phyloP scores from a whole-genome alignment of 2,113 vertebrate genomes.

The Aptenodytes patagonicus region DNA sequence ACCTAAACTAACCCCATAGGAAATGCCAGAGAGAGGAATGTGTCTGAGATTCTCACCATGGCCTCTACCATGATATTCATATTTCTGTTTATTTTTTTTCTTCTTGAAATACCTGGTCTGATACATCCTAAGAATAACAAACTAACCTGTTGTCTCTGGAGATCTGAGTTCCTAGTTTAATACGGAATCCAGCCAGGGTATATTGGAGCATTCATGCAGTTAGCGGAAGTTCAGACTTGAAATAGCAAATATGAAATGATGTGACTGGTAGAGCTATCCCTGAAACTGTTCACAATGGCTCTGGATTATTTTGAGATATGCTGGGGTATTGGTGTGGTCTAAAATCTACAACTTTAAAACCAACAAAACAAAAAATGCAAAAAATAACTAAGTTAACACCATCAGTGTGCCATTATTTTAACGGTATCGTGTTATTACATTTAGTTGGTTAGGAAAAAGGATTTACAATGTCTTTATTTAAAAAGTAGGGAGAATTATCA shows the following conservation, averaged over 20 bases:
- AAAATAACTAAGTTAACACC: not conserved
- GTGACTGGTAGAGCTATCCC: not conserved
- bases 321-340: not conserved
- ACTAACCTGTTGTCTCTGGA: not conserved
- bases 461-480: not conserved
- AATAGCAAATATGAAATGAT: not conserved
- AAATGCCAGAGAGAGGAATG: not conserved
- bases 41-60: not conserved
- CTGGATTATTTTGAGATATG: not conserved
- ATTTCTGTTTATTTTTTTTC: not conserved
- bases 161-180: not conserved
- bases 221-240: not conserved
- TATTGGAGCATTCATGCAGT: not conserved
- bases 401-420: not conserved
- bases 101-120: not conserved
- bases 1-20: not conserved
- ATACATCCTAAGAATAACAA: not conserved
- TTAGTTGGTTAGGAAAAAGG: not conserved
- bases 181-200: not conserved
- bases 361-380: not conserved
- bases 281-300: not conserved
- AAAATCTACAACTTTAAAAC: not conserved
- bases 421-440: not conserved
- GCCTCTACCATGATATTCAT: not conserved
- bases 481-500: not conserved